Percentiles rank a stretch among this genome's conserved stretches.
phyloP scores from a whole-genome alignment of 2,113 vertebrate species.

The Sinocyclocheilus grahami region DNA sequence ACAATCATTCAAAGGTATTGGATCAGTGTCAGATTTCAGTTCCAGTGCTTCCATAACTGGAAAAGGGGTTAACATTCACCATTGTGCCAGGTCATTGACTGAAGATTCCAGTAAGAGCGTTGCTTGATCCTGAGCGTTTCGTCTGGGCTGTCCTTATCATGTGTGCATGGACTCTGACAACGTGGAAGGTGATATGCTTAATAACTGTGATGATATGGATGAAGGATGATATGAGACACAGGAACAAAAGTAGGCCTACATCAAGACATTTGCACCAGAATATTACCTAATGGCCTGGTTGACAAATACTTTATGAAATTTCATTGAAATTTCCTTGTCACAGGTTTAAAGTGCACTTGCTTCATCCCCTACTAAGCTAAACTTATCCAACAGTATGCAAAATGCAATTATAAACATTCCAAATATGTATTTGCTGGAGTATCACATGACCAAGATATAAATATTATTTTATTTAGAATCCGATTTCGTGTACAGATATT shows the following conservation, averaged over 20 bases:
- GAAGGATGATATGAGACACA: slow-evolving; percentile 14
- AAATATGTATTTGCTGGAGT: not conserved
- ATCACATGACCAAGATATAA: not conserved
- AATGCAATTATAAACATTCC: not conserved
- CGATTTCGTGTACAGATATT: not conserved
- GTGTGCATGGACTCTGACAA: slow-evolving; percentile 15
- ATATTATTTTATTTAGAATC: not conserved
- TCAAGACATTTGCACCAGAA: not conserved
- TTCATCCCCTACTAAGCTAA: not conserved
- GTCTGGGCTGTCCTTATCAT: slow-evolving; percentile 45
- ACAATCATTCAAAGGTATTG: not conserved
- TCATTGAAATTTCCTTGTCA: not conserved
- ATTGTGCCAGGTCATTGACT: slow-evolving; percentile 6
- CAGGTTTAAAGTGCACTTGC: not conserved
- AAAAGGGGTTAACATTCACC: slow-evolving; percentile 29
- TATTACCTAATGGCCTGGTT: not conserved
- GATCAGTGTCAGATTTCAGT: slow-evolving; percentile 1
- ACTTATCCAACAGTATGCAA: not conserved
- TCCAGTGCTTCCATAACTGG: slow-evolving; percentile 9
- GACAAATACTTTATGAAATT: not conserved
- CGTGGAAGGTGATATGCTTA: slow-evolving; percentile 12
- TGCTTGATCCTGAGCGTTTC: slow-evolving; percentile 43
- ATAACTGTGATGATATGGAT: slow-evolving; percentile 9
- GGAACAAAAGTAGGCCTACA: not conserved
- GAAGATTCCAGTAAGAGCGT: slow-evolving; percentile 36